phyloP scores from a whole-genome alignment of 2,797 vertebrate genomes.

The Rallus crepitans region DNA sequence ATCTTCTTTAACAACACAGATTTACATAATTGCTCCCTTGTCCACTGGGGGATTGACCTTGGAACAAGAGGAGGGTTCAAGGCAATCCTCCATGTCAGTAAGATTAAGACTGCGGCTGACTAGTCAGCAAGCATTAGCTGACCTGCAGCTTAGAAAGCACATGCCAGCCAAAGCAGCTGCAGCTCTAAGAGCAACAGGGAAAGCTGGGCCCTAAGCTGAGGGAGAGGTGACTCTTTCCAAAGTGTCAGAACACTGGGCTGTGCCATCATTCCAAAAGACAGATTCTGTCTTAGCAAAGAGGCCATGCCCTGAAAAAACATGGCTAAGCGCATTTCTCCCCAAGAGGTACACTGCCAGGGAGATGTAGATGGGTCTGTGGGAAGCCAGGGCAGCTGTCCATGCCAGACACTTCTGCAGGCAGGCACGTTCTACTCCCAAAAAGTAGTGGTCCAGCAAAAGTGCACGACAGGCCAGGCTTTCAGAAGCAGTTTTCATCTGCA shows the following conservation, averaged over 20 bases:
- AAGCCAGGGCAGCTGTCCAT: background rate
- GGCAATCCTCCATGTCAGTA: constrained; percentile 35
- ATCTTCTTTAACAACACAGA: constrained; percentile 43
- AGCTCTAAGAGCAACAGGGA: background rate
- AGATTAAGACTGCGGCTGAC: constrained; percentile 49
- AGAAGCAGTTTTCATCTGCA: background rate
- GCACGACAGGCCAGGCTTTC: background rate
- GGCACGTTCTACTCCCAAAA: background rate
- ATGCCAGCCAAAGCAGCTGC: background rate
- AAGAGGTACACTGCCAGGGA: background rate
- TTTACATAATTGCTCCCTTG: constrained; percentile 32
- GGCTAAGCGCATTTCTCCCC: background rate
- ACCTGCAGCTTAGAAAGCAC: background rate
- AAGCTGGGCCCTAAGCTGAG: background rate
- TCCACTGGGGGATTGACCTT: constrained; percentile 40
- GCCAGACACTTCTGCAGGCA: background rate
- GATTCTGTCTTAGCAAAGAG: background rate
- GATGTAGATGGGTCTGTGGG: background rate
- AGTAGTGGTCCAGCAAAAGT: background rate
- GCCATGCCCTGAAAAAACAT: background rate
- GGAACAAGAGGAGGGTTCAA: constrained; percentile 9
- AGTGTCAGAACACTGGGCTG: background rate
- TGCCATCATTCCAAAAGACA: background rate
- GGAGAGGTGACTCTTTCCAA: background rate
- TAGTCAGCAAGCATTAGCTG: constrained; percentile 38